These are phyloP conservation scores for Drosophila tanythrix DNA, from an alignment of 2,888 invertebrate species.

Conservation along the genomic window DNA sequence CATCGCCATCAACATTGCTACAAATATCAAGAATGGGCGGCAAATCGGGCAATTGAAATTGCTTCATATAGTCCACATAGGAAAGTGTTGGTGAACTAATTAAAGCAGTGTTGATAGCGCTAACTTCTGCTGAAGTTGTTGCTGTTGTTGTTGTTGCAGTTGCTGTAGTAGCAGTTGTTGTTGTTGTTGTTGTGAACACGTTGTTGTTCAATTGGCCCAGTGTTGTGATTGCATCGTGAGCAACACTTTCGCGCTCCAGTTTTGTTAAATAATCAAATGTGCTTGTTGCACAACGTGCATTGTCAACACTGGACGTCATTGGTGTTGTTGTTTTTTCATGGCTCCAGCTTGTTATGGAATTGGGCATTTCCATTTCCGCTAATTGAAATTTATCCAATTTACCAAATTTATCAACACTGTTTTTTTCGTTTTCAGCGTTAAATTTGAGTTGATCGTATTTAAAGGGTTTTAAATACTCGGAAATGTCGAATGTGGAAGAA, in stretches of 20 bases:
- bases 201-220: constrained; percentile 20
- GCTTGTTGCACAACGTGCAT: neutral
- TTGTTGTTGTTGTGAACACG: constrained; percentile 68
- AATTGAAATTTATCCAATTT: constrained; percentile 17
- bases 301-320: neutral
- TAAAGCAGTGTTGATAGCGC: neutral
- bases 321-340: neutral
- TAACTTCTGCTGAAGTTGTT: constrained; percentile 22
- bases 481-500: constrained; percentile 53
- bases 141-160: constrained; percentile 53
- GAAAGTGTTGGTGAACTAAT: constrained; percentile 42
- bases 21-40: constrained; percentile 55
- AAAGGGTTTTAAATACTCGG: constrained; percentile 72
- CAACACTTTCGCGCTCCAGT: constrained; percentile 27
- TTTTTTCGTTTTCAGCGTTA: constrained; percentile 1
- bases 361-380: constrained; percentile 32
- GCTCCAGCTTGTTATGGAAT: constrained; percentile 27
- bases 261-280: neutral
- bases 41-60: constrained; percentile 67
- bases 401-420: constrained; percentile 1
- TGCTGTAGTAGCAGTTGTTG: constrained; percentile 54
- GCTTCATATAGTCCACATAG: constrained; percentile 75
- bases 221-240: constrained; percentile 48
- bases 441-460: constrained; percentile 45
- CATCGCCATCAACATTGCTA: constrained; percentile 5